phyloP scores from a whole-genome alignment of 2,888 invertebrate species.

The Apamea crenata region DNA sequence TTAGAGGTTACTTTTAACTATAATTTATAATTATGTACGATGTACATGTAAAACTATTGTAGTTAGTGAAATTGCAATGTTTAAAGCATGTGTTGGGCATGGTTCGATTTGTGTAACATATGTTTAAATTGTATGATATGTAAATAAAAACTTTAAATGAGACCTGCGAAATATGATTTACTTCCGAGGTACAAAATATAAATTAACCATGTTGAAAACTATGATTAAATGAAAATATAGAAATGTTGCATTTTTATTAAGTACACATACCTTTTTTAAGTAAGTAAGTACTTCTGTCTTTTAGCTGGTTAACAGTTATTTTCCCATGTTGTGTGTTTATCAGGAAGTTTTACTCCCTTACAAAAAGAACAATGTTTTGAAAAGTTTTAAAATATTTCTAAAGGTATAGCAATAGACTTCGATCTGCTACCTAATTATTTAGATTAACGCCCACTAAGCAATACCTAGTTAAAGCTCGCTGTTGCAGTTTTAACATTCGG shows the following conservation, averaged over 20 bases:
- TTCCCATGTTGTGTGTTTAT: background rate
- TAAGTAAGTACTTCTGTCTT: background rate
- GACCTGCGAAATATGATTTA: slow-evolving; percentile 89
- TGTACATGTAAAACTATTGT: slow-evolving; percentile 88
- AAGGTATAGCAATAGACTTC: background rate
- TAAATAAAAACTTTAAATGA: slow-evolving; percentile 88
- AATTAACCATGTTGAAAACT: slow-evolving; percentile 90
- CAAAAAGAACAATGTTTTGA: background rate
- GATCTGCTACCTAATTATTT: background rate
- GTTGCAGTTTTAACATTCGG: background rate
- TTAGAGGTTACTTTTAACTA: slow-evolving; percentile 78
- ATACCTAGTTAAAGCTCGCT: background rate
- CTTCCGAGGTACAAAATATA: slow-evolving; percentile 90
- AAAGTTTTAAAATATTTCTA: background rate
- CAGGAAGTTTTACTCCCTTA: background rate
- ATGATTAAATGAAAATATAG: slow-evolving; percentile 89
- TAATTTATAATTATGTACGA: slow-evolving; percentile 82
- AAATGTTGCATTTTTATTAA: slow-evolving; percentile 73
- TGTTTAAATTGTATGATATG: slow-evolving; percentile 88
- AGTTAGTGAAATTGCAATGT: slow-evolving; percentile 86
- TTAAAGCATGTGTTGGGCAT: slow-evolving; percentile 80
- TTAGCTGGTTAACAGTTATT: too few relatives aligned
- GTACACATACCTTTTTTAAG: background rate
- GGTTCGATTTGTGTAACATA: slow-evolving; percentile 84
- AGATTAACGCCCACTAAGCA: too few relatives aligned